phyloP scores from a whole-genome alignment of 2,113 vertebrate genomes.

The Noturus placidus region DNA sequence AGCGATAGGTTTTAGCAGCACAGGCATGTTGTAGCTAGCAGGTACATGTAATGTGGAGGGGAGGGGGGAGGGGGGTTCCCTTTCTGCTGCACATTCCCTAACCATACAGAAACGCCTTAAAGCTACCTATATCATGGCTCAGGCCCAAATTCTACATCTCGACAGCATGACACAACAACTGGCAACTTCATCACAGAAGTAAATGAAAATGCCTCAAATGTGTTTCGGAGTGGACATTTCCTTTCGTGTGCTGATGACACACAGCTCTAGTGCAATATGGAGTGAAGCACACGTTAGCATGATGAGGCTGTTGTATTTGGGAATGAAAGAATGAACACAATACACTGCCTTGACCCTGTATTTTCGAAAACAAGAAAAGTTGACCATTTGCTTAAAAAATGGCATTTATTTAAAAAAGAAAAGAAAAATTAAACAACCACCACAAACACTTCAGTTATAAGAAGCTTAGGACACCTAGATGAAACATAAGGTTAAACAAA shows the following conservation, averaged over 20 bases:
- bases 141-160: background rate
- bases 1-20: background rate
- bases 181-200: background rate
- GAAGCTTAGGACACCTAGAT: background rate
- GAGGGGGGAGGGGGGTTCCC: background rate
- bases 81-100: slow-evolving; percentile 8
- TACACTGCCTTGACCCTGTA: background rate
- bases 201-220: background rate
- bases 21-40: slow-evolving; percentile 58
- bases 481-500: background rate
- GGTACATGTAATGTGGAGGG: background rate
- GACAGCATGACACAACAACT: background rate
- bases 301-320: background rate
- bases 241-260: background rate
- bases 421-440: slow-evolving; percentile 25
- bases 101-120: background rate
- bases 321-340: background rate
- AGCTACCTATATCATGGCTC: background rate
- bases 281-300: no score
- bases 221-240: background rate
- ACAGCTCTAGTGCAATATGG: background rate
- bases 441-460: slow-evolving; percentile 57
- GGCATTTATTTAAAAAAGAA: slow-evolving; percentile 67
- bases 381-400: slow-evolving; percentile 64
- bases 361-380: background rate